phyloP scores from a whole-genome alignment of 1,140 invertebrate genomes.

The Pygmarrhopalites habei region DNA sequence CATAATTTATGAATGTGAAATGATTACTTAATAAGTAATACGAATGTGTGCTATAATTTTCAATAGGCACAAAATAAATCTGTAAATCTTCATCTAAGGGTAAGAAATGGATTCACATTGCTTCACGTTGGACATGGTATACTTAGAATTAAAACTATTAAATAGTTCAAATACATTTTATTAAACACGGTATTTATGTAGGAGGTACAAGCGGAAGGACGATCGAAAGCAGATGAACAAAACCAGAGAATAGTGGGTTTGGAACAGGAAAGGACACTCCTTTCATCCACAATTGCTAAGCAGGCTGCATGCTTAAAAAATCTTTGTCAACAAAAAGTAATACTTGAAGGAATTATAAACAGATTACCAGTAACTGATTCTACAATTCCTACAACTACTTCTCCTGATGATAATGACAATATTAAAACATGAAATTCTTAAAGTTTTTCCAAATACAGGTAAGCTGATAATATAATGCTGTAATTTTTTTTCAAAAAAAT shows the following conservation, averaged over 20 bases:
- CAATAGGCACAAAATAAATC: slow-evolving; percentile 33
- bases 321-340: slow-evolving; percentile 27
- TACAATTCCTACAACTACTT: background rate
- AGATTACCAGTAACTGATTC: background rate
- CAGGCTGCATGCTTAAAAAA: slow-evolving; percentile 24
- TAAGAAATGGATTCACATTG: background rate
- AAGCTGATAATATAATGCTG: background rate
- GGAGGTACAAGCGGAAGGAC: slow-evolving; percentile 27
- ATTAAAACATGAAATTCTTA: too few species aligned
- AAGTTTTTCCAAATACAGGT: background rate
- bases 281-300: slow-evolving; percentile 23
- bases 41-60: too few species aligned
- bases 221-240: slow-evolving; percentile 21
- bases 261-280: slow-evolving; percentile 25
- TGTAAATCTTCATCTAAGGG: slow-evolving; percentile 25
- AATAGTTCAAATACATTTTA: background rate
- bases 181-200: slow-evolving; percentile 4
- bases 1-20: too few species aligned
- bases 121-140: background rate
- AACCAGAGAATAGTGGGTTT: slow-evolving; percentile 16
- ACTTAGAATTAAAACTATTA: background rate
- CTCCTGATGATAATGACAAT: too few species aligned
- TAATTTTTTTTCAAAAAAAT: too few species aligned
- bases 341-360: background rate
- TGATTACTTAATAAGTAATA: too few species aligned